phyloP scores from a whole-genome alignment of 1,140 invertebrate genomes.

The Eufriesea mexicana region DNA sequence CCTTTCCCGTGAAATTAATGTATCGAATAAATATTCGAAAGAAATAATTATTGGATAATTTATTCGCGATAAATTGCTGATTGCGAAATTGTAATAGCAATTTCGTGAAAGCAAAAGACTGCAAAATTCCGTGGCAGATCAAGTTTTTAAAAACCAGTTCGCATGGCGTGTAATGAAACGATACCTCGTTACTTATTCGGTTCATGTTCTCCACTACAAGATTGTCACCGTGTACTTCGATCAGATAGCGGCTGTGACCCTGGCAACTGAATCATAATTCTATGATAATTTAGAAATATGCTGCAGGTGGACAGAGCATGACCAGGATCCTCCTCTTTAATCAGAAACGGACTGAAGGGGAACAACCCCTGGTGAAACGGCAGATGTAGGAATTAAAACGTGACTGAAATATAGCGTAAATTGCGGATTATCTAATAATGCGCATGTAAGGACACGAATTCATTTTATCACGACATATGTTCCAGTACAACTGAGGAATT shows the following conservation, averaged over 20 bases:
- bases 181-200: background rate
- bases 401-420: background rate
- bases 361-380: slow-evolving; percentile 26
- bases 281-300: slow-evolving; percentile 23
- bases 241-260: slow-evolving; percentile 12
- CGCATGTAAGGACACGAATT: slow-evolving; percentile 3
- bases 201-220: background rate
- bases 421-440: slow-evolving; percentile 19
- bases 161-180: no score
- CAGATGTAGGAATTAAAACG: slow-evolving; percentile 28
- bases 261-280: slow-evolving; percentile 30
- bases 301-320: slow-evolving; percentile 18
- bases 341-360: slow-evolving; percentile 8
- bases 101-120: no score
- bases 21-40: no score
- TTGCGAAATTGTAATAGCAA: no score
- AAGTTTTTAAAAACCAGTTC: no score
- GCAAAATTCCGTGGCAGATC: no score
- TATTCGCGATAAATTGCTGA: no score
- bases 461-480: slow-evolving; percentile 1
- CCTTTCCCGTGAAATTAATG: no score
- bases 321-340: slow-evolving; percentile 20
- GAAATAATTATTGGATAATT: no score
- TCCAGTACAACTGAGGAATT: background rate
- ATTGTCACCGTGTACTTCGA: slow-evolving; percentile 4